A percentile compares a stretch with the other conserved stretches of the same genome.
phyloP scores from a whole-genome alignment of 2,113 vertebrate species.

The Tapirus terrestris region DNA sequence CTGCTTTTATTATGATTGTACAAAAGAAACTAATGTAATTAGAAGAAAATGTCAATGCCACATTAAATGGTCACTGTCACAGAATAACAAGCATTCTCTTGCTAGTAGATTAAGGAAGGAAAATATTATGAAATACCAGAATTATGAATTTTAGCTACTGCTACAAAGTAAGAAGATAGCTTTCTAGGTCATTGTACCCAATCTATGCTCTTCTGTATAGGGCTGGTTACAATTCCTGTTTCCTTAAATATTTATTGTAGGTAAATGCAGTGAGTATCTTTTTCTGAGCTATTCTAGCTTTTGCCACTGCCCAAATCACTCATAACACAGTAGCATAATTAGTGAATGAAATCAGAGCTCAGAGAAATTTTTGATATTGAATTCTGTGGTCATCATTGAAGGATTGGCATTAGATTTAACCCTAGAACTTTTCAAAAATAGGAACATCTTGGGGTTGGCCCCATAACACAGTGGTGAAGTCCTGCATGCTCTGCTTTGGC shows the following conservation, averaged over 20 bases:
- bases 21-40: constrained; percentile 66
- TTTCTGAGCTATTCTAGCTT: not conserved
- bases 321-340: not conserved
- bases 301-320: not conserved
- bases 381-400: not conserved
- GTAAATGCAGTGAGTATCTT: not conserved
- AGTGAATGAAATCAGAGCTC: not conserved
- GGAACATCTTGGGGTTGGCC: too few species aligned
- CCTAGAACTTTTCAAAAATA: not conserved
- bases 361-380: not conserved
- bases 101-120: constrained; percentile 66
- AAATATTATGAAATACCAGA: constrained; percentile 81
- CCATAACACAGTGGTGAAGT: too few species aligned
- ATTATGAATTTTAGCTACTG: constrained; percentile 65
- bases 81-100: constrained; percentile 66
- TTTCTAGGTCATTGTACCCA: not conserved
- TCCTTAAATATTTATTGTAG: not conserved
- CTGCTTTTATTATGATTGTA: constrained; percentile 78
- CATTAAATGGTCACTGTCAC: constrained; percentile 64
- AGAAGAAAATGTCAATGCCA: constrained; percentile 77
- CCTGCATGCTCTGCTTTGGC: too few species aligned
- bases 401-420: not conserved
- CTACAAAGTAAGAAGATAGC: not conserved
- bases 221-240: constrained; percentile 48
- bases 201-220: constrained; percentile 55